Base-by-base conservation (phyloP, 92 coral and sea anemone species). In the Ricordea florida region DNA sequence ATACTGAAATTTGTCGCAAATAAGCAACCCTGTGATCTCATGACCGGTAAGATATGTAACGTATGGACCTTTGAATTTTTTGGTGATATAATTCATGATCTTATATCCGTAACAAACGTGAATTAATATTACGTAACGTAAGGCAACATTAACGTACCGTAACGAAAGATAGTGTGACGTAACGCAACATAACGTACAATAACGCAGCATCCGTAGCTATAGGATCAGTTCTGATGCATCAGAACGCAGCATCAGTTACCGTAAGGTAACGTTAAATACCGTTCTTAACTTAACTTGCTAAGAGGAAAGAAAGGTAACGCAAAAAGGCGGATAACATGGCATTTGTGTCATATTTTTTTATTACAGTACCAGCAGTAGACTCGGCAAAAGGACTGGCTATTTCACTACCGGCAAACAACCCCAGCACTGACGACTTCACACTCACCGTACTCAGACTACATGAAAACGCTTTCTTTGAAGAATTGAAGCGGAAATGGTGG, bases 401-500 rank as follows among this genome's bases (percentile, higher is more conserved):
- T 25, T 92, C 98, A n/a, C 73, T 92, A 24, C 46, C 70, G 25
- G 72, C 85, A 16, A 57, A 77, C 34, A 66, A 68, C 35, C 90
- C 92, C 3, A 69, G 79, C 69, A 45, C 55, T 13, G 48, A 43
- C 18, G 78, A 82, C 29, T 69, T 92, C 30, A 69, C 90, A 5
- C 53, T 85, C 5, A 92, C 90, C 10, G 62, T 89, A 25, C 49
- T 92, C 24, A 70, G 44, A 25, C 89, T 92, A 0, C 84, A 87
- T 4, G 94, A 92, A 34, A 78, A 50, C 5, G 81, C 73, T 5
- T 84, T 69, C 17, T 46, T 89, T 31, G 94, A 81, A 11, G 55
- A 75, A 7, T 42, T 86, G 29, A 48, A 30, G 62, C 55, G 89
- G 15, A 76, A 85, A 59, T 93, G 98, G 98, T 93, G 90, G 82